Evolutionary conservation across 2,797 vertebrate species (phyloP).

Genomic region (Sebastes matsubarae): DNA sequence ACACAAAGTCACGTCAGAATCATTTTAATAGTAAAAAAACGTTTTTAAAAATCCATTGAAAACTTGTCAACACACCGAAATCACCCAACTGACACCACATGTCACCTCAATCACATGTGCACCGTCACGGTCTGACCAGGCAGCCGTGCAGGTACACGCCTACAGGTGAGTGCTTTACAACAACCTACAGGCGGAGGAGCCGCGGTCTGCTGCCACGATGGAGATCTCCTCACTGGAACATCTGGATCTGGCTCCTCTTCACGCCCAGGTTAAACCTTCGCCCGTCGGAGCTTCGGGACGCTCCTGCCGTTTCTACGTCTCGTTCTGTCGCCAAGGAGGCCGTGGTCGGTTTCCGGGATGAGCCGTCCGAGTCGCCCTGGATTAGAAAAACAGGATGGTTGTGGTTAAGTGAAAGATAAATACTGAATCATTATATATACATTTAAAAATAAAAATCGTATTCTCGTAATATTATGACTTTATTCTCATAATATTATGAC

Average conservation of each 20-base stretch:
- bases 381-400: not conserved
- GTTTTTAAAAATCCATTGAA: not conserved
- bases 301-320: constrained; percentile 47
- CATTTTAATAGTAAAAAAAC: constrained; percentile 28
- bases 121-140: not conserved
- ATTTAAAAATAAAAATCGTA: no score
- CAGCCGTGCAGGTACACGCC: not conserved
- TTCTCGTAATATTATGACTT: no score
- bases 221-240: not conserved
- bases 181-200: constrained; percentile 23
- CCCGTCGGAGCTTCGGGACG: constrained; percentile 9
- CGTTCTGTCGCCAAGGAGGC: constrained; percentile 61
- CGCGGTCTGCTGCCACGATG: not conserved
- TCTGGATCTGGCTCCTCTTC: constrained; percentile 5
- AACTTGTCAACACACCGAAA: not conserved
- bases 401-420: not conserved
- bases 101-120: not conserved
- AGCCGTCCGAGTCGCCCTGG: constrained; percentile 77
- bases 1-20: not conserved
- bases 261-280: not conserved
- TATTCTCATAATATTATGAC: no score
- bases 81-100: not conserved
- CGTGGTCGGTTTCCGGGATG: constrained; percentile 50
- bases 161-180: constrained; percentile 5
- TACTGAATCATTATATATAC: no score